Conservation (phyloP, 2,113 vertebrate species). For the Perca schrenkii region DNA sequence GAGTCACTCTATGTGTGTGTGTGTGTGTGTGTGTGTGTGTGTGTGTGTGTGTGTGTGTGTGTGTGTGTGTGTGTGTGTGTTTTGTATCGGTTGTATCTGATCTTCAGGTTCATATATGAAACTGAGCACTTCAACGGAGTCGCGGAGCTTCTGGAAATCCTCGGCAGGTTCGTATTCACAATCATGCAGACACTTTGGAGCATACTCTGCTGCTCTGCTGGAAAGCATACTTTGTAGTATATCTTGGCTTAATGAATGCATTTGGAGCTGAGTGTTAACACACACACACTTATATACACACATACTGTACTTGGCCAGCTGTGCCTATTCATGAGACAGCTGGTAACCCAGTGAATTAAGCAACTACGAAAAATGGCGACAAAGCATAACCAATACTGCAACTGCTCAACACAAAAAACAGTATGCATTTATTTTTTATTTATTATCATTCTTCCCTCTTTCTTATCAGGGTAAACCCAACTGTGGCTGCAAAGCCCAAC, state of each 20-base stretch:
- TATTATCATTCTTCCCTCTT: background rate
- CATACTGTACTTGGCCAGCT: conserved; percentile 10
- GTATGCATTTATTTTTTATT: conserved; percentile 17
- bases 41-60: background rate
- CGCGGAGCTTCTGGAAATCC: conserved; percentile 80
- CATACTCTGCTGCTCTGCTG: background rate
- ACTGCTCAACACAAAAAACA: conserved; percentile 18
- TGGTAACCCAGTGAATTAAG: conserved; percentile 19
- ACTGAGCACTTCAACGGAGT: conserved; percentile 83
- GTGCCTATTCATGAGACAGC: conserved; percentile 20
- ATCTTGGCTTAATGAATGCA: background rate
- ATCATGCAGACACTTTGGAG: background rate
- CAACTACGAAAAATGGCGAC: conserved; percentile 2
- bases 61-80: too few species aligned
- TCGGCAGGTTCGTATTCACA: conserved; percentile 74
- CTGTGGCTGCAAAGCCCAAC: conserved; percentile 6
- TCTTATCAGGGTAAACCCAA: conserved; percentile 35
- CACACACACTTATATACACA: background rate
- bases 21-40: background rate
- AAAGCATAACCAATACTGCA: conserved; percentile 17
- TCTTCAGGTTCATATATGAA: conserved; percentile 81
- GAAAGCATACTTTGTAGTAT: background rate
- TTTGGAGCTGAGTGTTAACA: conserved; percentile 7
- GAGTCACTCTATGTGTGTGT: conserved; percentile 1
- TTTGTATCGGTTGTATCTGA: conserved; percentile 21